Percentiles rank a stretch among this genome's conserved stretches.
phyloP scores from a whole-genome alignment of 2,888 invertebrate species.

The Vandiemenella viatica region DNA sequence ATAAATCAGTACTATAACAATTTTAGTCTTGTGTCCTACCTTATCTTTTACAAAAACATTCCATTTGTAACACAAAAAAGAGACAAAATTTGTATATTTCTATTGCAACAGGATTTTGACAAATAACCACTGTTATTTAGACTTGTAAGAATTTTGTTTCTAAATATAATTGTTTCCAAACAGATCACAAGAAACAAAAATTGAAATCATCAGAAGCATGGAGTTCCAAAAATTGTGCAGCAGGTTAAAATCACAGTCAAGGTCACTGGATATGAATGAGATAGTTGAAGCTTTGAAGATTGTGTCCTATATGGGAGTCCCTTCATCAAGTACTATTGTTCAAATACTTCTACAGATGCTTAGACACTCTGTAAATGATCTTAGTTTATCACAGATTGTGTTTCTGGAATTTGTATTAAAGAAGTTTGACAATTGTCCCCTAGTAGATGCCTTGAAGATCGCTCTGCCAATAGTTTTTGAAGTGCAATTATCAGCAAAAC shows the following conservation, averaged over 20 bases:
- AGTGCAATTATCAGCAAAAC: slow-evolving; percentile 39
- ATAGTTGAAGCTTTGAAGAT: slow-evolving; percentile 43
- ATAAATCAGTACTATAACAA: no score
- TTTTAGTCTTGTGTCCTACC: no score
- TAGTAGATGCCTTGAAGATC: slow-evolving; percentile 45
- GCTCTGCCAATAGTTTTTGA: slow-evolving; percentile 54
- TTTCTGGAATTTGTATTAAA: slow-evolving; percentile 43
- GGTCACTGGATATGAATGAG: slow-evolving; percentile 36
- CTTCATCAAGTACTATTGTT: slow-evolving; percentile 39
- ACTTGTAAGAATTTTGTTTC: no score
- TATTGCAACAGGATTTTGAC: no score
- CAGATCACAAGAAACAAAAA: slow-evolving; percentile 27
- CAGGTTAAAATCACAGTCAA: slow-evolving; percentile 37
- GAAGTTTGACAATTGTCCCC: slow-evolving; percentile 35
- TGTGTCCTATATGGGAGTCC: slow-evolving; percentile 40
- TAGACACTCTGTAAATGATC: slow-evolving; percentile 40
- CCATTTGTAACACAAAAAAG: no score
- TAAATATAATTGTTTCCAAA: no score
- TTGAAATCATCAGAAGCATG: slow-evolving; percentile 35
- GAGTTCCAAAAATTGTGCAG: slow-evolving; percentile 43
- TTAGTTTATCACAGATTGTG: slow-evolving; percentile 43
- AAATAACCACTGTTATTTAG: no score
- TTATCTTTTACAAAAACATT: no score
- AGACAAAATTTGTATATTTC: no score
- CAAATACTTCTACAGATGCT: slow-evolving; percentile 48